Percentiles rank a stretch among this genome's conserved stretches.
Conservation (phyloP, 2,888 invertebrate genomes). For the Sclerodermus sp. region DNA sequence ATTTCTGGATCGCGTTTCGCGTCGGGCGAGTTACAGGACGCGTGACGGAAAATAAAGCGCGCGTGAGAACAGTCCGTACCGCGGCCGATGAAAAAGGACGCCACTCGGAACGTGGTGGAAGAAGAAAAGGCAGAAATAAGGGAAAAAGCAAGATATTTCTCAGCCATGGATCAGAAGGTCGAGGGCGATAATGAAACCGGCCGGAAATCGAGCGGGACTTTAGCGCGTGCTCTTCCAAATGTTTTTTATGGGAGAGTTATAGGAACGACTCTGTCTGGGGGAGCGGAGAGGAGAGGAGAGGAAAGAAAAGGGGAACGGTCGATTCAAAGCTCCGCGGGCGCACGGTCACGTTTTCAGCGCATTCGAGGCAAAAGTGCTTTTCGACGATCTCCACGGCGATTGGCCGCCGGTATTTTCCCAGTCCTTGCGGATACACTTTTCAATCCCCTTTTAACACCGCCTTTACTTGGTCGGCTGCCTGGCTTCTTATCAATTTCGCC, state of each 20-base stretch:
- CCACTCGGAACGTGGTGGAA: no score
- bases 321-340: slow-evolving; percentile 9
- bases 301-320: slow-evolving; percentile 11
- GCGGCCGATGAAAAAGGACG: no score
- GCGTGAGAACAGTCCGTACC: no score
- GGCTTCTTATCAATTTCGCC: background rate
- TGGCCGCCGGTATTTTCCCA: background rate
- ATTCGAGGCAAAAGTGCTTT: slow-evolving; percentile 12
- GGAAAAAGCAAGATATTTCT: no score
- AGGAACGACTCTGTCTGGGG: slow-evolving; percentile 5
- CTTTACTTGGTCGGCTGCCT: background rate
- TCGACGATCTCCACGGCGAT: slow-evolving; percentile 12
- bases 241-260: slow-evolving; percentile 4
- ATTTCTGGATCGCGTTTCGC: no score
- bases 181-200: no score
- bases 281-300: slow-evolving; percentile 9
- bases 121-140: no score
- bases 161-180: no score
- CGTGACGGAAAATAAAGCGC: no score
- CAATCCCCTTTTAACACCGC: background rate
- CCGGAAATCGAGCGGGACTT: no score
- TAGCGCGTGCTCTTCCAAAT: no score
- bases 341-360: slow-evolving; percentile 15
- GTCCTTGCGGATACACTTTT: background rate
- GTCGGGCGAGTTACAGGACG: no score